Base-by-base conservation (phyloP, 2,888 invertebrate species). In the Halictus quadricinctus region DNA sequence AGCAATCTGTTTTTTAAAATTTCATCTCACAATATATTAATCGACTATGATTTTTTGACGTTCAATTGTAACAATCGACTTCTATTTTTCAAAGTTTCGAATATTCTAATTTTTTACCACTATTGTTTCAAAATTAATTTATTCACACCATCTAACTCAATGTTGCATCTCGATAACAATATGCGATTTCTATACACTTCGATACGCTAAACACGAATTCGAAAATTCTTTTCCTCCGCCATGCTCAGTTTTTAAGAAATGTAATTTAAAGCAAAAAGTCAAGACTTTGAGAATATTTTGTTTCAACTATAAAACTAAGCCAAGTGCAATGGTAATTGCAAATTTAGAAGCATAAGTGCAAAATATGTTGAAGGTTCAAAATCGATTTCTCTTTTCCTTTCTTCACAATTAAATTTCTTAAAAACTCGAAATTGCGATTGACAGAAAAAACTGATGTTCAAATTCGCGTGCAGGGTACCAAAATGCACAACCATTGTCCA, bases 81-180 rank as follows among this genome's bases (percentile, higher is more conserved):
- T 58, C 58, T 10, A 58, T 10, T 58, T 12, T 12, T 58, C 58
- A 4, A 12, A 46, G 12, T 13, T 12, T 46, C 46, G n/a, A n/a
- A 58, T 58, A 58, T n/a, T n/a, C n/a, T 10, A 58, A n/a, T 12
- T 4, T 58, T n/a, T n/a, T n/a, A 58, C 58, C 58, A 58, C 58
- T 58, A n/a, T 58, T n/a, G 58, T 58, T n/a, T n/a, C 58, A n/a
- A 58, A 58, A 58, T 58, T 58, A 58, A 58, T 58, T n/a, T n/a
- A n/a, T 1, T 58, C 12, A 12, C n/a, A 4, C n/a, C 4, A 4
- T 58, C 58, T n/a, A 58, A n/a, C 12, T 58, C n/a, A 58, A 58
- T 58, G 12, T n/a, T 12, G n/a, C 12, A 58, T 58, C 58, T n/a
- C 58, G 58, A n/a, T n/a, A n/a, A 58, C 8, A 5, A 18, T 18